Base-by-base conservation (phyloP, 1,140 invertebrate genomes). In the Bombus confusus region DNA sequence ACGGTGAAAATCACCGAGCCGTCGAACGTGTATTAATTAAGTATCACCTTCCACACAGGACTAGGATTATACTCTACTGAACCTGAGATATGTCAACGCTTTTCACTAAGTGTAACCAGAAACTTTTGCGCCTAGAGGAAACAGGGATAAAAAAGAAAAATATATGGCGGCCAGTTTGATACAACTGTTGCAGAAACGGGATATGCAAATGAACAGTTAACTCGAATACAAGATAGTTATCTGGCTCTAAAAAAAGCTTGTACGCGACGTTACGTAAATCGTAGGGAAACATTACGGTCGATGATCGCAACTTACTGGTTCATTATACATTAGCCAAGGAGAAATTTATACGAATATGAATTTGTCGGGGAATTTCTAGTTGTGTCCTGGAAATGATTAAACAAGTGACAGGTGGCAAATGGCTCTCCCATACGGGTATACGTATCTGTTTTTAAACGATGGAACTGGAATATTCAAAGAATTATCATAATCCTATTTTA, bases 201-300 rank as follows among this genome's bases (percentile, higher is more conserved):
- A 90, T 90, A 89, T 87, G 88, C 86, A 90, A 90, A 90, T 90
- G 79, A 86, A 90, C 89, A 89, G 88, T 90, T 90, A 89, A 87
- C 68, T 83, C 57, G 73, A 74, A 72, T 73, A 25, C 39, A 62
- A 84, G 85, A 79, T 59, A 84, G 81, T 72, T 84, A 89, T 85
- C 57, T 74, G 37, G 12, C 62, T n/a, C 28, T 71, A 34, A 25
- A 72, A 34, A 89, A 75, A 86, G 83, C 71, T 39, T 64, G 6
- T 64, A 37, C 52, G 66, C 39, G 57, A 59, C n/a, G 62, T 90
- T 90, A 89, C 81, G 88, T 72, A 89, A 89, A 87, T 78, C 80
- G 41, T 18, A 68, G 47, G 31, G 41, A n/a, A 41, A 82, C 10
- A 15, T 52, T 59, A 41, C 47, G 75, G 64, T 74, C 64, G 71